A percentile compares a stretch with the other conserved stretches of the same genome.
Evolutionary conservation across 1,140 invertebrate genomes (phyloP).

Genomic region (Leptonema lineaticorne): DNA sequence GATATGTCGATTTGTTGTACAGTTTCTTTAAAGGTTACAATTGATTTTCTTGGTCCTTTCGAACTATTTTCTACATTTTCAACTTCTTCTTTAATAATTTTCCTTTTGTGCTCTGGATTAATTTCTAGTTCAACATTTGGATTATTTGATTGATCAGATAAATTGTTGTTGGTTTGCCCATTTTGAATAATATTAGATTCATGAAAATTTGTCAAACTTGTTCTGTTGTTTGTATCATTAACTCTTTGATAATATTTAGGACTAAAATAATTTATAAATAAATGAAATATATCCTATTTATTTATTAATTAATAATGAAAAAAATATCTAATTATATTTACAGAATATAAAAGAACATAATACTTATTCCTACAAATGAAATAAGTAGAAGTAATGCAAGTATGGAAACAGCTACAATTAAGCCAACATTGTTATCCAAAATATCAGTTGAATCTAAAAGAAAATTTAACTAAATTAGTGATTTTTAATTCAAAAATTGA

Average conservation of each 20-base stretch:
- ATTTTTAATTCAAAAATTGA: not conserved
- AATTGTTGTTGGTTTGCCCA: not conserved
- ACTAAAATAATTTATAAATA: slow-evolving; percentile 41
- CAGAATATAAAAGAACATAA: slow-evolving; percentile 43
- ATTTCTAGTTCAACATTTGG: slow-evolving; percentile 12
- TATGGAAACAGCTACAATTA: slow-evolving; percentile 45
- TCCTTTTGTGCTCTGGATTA: slow-evolving; percentile 19
- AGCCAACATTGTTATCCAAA: slow-evolving; percentile 42
- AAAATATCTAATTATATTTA: slow-evolving; percentile 15
- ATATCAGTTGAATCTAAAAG: too few relatives aligned
- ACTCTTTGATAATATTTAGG: slow-evolving; percentile 39
- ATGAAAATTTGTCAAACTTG: slow-evolving; percentile 4
- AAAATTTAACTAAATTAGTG: not conserved
- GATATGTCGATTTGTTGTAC: slow-evolving; percentile 45
- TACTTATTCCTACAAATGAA: slow-evolving; percentile 38
- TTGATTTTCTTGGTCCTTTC: slow-evolving; percentile 29
- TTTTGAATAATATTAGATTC: slow-evolving; percentile 4
- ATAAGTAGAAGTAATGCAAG: slow-evolving; percentile 42
- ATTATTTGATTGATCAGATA: not conserved
- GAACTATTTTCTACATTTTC: too few relatives aligned
- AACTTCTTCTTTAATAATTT: too few relatives aligned
- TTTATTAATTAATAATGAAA: not conserved
- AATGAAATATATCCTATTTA: slow-evolving; percentile 3
- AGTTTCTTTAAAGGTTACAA: slow-evolving; percentile 44
- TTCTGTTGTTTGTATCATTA: not conserved